Conservation (phyloP, 2,113 vertebrate species). For the Genyomyrus donnyi region DNA sequence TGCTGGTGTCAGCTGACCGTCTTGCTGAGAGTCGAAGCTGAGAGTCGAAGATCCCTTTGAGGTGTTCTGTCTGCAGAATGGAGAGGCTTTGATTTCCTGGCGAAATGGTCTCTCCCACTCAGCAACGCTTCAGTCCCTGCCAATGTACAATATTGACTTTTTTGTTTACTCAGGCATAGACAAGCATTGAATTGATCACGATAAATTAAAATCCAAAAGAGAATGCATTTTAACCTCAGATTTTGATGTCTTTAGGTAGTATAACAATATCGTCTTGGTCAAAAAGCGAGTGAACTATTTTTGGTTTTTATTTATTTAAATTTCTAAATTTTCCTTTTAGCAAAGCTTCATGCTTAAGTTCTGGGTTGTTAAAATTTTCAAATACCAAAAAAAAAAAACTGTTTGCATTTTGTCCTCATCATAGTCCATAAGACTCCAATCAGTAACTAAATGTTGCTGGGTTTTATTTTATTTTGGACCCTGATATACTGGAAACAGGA, state of each 20-base stretch:
- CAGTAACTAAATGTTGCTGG: constrained; percentile 49
- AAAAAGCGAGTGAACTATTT: constrained; percentile 73
- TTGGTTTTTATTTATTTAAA: constrained; percentile 66
- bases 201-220: constrained; percentile 38
- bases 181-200: constrained; percentile 74
- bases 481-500: constrained; percentile 68
- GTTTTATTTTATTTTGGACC: constrained; percentile 68
- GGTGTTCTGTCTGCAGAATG: constrained; percentile 3
- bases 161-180: constrained; percentile 85
- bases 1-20: constrained; percentile 24
- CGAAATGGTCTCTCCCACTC: constrained; percentile 22
- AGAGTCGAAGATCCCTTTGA: constrained; percentile 14
- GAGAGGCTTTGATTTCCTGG: not conserved
- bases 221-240: constrained; percentile 75
- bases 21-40: constrained; percentile 5
- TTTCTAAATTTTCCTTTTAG: constrained; percentile 74
- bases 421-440: constrained; percentile 48
- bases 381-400: constrained; percentile 22
- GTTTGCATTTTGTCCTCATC: constrained; percentile 28
- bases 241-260: constrained; percentile 78
- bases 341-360: constrained; percentile 67
- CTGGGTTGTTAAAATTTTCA: constrained; percentile 66
- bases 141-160: constrained; percentile 80
- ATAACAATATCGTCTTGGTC: constrained; percentile 77
- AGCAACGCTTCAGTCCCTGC: constrained; percentile 41